Percentiles rank a stretch among this genome's conserved stretches.
phyloP scores from a whole-genome alignment of 2,113 vertebrate genomes.

The Mormyrus iriodes region DNA sequence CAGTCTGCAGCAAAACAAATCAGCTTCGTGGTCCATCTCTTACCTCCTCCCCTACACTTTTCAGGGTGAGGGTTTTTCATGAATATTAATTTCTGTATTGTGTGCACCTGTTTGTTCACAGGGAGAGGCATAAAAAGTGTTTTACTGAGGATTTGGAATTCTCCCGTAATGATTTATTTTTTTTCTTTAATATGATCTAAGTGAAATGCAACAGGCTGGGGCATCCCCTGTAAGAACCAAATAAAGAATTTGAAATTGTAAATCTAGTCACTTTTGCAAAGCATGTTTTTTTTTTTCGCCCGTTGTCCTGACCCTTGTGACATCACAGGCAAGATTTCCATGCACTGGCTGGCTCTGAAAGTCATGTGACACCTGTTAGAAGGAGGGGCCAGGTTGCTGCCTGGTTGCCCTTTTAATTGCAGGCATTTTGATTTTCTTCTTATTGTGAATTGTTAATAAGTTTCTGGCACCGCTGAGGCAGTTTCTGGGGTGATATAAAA shows the following conservation, averaged over 20 bases:
- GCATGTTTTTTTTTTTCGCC: constrained; percentile 32
- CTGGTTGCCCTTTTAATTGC: neutral
- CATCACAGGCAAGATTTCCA: neutral
- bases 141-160: neutral
- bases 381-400: neutral
- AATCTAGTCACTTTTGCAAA: constrained; percentile 32
- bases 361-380: neutral
- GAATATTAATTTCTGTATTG: neutral
- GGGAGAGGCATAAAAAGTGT: neutral
- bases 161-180: neutral
- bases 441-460: neutral
- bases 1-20: neutral
- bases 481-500: neutral
- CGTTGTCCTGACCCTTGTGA: neutral
- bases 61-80: neutral
- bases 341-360: neutral
- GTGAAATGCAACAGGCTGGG: constrained; percentile 22
- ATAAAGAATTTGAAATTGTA: constrained; percentile 46
- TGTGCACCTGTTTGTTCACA: neutral
- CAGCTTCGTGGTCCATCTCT: neutral
- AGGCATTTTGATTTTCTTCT: neutral
- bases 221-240: constrained; percentile 46
- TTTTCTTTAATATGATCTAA: neutral
- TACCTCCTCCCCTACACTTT: neutral
- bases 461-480: neutral